Percentiles rank a stretch among this genome's conserved stretches.
These are phyloP conservation scores for Takifugu flavidus DNA, from an alignment of 2,113 vertebrate species.

Conservation along the genomic window DNA sequence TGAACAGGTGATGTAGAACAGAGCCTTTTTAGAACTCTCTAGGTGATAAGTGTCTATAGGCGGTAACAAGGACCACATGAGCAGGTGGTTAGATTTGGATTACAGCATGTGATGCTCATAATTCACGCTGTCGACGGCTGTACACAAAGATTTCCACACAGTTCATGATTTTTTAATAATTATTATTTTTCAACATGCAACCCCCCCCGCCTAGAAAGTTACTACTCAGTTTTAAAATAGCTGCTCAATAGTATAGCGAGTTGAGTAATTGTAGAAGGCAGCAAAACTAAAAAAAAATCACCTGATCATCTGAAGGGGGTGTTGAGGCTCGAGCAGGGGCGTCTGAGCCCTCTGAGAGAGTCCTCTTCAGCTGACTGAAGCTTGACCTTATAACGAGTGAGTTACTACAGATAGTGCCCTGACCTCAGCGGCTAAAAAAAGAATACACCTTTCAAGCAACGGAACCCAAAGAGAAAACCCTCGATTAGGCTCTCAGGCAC, in stretches of 20 bases:
- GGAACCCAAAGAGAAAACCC: slow-evolving; percentile 28
- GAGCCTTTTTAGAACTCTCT: background rate
- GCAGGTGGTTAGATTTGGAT: background rate
- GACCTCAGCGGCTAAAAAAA: slow-evolving; percentile 37
- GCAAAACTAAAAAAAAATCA: background rate
- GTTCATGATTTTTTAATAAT: too few species aligned
- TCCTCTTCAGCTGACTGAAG: slow-evolving; percentile 38
- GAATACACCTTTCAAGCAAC: slow-evolving; percentile 31
- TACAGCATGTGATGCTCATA: background rate
- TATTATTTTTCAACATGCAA: too few species aligned
- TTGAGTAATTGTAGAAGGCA: slow-evolving; percentile 16
- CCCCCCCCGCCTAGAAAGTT: background rate
- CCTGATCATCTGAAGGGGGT: background rate
- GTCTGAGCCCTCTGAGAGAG: slow-evolving; percentile 1
- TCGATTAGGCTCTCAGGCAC: slow-evolving; percentile 19
- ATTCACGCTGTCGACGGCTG: background rate
- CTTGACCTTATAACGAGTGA: slow-evolving; percentile 40
- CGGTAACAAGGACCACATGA: background rate
- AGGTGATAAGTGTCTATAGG: background rate
- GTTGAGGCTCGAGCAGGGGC: background rate
- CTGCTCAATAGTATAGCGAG: background rate
- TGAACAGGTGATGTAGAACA: background rate
- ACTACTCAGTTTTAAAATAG: background rate
- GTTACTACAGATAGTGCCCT: slow-evolving; percentile 29
- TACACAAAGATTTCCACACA: background rate